Conservation (phyloP, 2,797 vertebrate genomes). For the Pterois miles region DNA sequence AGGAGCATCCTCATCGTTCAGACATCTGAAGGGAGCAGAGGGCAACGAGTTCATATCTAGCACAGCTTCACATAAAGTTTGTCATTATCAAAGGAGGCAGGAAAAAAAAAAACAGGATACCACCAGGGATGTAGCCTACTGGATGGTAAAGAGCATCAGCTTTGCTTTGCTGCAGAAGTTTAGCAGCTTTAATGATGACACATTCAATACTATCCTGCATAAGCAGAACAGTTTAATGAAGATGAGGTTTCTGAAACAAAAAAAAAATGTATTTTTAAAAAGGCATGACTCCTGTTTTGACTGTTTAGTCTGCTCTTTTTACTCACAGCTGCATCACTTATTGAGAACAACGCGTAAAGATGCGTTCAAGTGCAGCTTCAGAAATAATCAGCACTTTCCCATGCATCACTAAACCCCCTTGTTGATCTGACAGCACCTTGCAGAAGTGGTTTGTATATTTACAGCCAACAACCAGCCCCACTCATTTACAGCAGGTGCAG, state of each 20-base stretch:
- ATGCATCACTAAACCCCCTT: neutral
- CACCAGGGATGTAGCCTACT: neutral
- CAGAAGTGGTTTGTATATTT: constrained; percentile 33
- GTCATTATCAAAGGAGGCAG: neutral
- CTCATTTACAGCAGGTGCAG: constrained; percentile 58
- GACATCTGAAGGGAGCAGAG: neutral
- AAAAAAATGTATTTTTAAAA: neutral
- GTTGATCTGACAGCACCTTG: constrained; percentile 38
- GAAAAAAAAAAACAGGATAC: neutral
- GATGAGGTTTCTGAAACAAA: neutral
- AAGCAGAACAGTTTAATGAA: neutral
- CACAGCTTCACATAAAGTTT: constrained; percentile 42
- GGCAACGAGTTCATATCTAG: neutral
- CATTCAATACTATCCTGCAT: neutral
- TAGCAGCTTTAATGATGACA: neutral
- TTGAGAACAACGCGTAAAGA: neutral
- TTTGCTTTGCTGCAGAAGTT: neutral
- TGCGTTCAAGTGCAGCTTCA: neutral
- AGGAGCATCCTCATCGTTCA: constrained; percentile 1
- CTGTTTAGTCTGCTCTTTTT: neutral
- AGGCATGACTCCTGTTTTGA: neutral
- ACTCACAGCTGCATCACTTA: neutral
- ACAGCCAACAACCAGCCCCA: constrained; percentile 18
- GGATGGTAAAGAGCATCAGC: neutral
- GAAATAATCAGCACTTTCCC: neutral